phyloP scores from a whole-genome alignment of 2,888 invertebrate genomes.

The Anorthoa munda region DNA sequence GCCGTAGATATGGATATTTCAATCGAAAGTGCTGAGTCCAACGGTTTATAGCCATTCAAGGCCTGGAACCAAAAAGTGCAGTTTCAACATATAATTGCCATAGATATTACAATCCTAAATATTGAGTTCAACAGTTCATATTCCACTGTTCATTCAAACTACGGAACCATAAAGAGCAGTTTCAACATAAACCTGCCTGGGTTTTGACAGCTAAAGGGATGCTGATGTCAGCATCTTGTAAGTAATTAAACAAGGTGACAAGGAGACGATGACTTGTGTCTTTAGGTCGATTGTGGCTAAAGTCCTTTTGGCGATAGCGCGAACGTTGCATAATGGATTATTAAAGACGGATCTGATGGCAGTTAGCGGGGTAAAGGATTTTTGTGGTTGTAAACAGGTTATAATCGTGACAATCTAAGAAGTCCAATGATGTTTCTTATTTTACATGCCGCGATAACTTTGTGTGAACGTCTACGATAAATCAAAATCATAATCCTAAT shows the following conservation, averaged over 20 bases:
- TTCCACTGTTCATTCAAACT: neutral
- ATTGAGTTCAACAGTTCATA: no score
- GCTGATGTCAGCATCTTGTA: slow-evolving; percentile 56
- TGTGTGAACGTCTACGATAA: no score
- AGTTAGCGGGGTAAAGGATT: neutral
- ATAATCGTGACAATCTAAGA: no score
- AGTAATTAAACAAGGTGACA: slow-evolving; percentile 67
- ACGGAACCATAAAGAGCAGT: slow-evolving; percentile 4
- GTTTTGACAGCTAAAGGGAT: slow-evolving; percentile 30
- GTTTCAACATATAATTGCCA: no score
- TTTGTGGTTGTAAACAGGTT: neutral
- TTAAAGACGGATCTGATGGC: neutral
- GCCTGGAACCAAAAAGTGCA: no score
- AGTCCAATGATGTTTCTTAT: no score
- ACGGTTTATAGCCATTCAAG: no score
- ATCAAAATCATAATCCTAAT: no score
- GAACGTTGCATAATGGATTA: slow-evolving; percentile 27
- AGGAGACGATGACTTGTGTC: slow-evolving; percentile 67
- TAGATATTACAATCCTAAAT: no score
- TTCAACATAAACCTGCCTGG: neutral
- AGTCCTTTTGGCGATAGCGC: slow-evolving; percentile 18
- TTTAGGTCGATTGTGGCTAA: slow-evolving; percentile 44
- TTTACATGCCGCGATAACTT: no score
- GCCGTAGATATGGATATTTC: no score
- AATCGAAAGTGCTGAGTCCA: no score